These are phyloP conservation scores for Aegotheles bennettii DNA, from an alignment of 2,113 vertebrate species.

Conservation along the genomic window DNA sequence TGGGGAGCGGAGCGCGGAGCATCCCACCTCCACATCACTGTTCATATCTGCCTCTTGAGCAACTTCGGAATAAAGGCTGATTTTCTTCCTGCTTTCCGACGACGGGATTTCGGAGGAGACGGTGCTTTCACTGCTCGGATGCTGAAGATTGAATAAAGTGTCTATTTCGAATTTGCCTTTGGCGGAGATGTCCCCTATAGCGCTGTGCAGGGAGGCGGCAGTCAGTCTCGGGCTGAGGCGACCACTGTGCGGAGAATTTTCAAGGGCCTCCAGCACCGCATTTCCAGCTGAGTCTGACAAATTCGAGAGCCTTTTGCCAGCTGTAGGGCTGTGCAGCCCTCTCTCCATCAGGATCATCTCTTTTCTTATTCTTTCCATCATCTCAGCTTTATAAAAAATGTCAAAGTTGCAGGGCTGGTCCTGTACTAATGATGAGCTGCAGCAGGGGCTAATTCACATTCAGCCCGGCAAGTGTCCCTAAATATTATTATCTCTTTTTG, in stretches of 20 bases:
- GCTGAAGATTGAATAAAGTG: constrained; percentile 90
- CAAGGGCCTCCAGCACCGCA: constrained; percentile 96
- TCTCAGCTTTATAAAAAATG: constrained; percentile 86
- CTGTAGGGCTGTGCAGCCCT: constrained; percentile 94
- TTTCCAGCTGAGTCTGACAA: constrained; percentile 90
- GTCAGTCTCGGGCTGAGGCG: constrained; percentile 95
- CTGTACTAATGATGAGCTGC: constrained; percentile 87
- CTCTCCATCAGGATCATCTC: constrained; percentile 99
- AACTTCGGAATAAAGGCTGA: constrained; percentile 91
- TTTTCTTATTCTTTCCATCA: constrained; percentile 99
- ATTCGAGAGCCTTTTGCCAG: constrained; percentile 91
- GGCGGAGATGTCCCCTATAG: constrained; percentile 87
- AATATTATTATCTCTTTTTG: constrained; percentile 94
- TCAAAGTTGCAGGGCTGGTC: constrained; percentile 84
- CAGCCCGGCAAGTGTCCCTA: constrained; percentile 88
- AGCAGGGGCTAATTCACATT: constrained; percentile 91
- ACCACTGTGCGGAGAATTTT: constrained; percentile 96
- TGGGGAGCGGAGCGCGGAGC: constrained; percentile 91
- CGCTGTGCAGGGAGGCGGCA: constrained; percentile 90
- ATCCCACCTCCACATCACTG: constrained; percentile 99
- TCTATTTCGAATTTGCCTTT: constrained; percentile 99
- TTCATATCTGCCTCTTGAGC: constrained; percentile 94
- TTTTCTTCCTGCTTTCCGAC: constrained; percentile 92
- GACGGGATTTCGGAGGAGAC: constrained; percentile 88
- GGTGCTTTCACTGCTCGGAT: constrained; percentile 83